Conservation (phyloP, 92 coral and sea anemone genomes). For the Epizoanthus fatuus region DNA sequence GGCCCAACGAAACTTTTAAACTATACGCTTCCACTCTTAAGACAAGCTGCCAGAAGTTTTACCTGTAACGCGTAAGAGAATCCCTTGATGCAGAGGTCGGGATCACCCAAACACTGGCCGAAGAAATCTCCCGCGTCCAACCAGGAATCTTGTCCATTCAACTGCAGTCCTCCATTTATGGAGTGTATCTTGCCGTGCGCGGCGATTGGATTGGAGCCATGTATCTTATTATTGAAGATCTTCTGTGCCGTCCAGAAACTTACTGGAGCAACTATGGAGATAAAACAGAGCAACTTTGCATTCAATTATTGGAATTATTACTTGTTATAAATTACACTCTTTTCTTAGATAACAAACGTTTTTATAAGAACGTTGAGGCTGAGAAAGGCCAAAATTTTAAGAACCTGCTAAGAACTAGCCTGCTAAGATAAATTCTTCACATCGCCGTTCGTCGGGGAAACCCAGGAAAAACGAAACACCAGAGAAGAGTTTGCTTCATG, state of each 20-base stretch:
- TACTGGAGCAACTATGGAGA: conserved; percentile 81
- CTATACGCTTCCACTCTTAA: too few relatives aligned
- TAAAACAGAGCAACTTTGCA: background rate
- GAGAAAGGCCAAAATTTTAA: too few relatives aligned
- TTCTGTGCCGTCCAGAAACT: conserved; percentile 98
- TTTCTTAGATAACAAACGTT: too few relatives aligned
- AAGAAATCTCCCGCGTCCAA: conserved; percentile 98
- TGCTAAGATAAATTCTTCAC: too few relatives aligned
- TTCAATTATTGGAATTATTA: background rate
- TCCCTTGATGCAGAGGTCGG: conserved; percentile 99
- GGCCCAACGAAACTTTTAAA: too few relatives aligned
- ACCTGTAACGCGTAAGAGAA: conserved; percentile 97
- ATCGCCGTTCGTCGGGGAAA: too few relatives aligned
- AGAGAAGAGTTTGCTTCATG: too few relatives aligned
- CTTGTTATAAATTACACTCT: too few relatives aligned
- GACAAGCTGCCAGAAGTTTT: background rate
- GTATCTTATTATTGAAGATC: conserved; percentile 89
- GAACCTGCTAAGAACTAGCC: too few relatives aligned
- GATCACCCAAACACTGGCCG: conserved; percentile 98
- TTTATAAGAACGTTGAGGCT: too few relatives aligned
- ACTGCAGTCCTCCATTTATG: conserved; percentile 93
- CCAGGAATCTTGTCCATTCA: conserved; percentile 98
- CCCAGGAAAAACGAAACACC: too few relatives aligned
- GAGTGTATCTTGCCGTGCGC: conserved; percentile 91
- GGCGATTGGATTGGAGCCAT: conserved; percentile 93